A percentile compares a stretch with the other conserved stretches of the same genome.
These are phyloP conservation scores for Agriotes lineatus DNA, from an alignment of 2,888 invertebrate genomes.

Conservation along the genomic window DNA sequence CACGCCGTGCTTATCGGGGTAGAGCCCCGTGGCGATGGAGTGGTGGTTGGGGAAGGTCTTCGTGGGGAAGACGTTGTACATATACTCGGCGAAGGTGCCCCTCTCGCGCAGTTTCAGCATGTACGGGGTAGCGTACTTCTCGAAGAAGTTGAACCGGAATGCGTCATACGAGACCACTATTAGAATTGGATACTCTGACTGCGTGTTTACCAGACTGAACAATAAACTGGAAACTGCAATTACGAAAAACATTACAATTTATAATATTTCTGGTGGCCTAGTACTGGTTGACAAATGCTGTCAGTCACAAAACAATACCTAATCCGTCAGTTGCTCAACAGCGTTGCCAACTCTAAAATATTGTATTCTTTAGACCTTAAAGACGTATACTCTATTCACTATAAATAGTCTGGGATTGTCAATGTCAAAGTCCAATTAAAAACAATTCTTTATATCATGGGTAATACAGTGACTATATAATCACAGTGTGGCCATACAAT, in stretches of 20 bases:
- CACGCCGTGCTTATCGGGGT: conserved; percentile 78
- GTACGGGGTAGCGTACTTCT: conserved; percentile 70
- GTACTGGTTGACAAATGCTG: no score
- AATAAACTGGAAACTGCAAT: conserved; percentile 31
- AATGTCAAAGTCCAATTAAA: no score
- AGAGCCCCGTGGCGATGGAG: conserved; percentile 78
- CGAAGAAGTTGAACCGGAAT: conserved; percentile 77
- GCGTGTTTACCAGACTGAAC: conserved; percentile 51
- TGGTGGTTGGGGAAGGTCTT: conserved; percentile 84
- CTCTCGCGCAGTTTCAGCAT: conserved; percentile 69
- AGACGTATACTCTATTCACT: no score
- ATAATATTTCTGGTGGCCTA: no score
- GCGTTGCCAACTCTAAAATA: no score
- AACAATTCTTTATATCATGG: no score
- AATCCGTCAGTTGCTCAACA: no score
- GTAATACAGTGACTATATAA: no score
- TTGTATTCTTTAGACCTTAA: no score
- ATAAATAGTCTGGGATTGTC: no score
- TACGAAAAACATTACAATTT: conserved; percentile 35
- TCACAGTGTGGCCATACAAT: no score
- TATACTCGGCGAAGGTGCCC: conserved; percentile 71
- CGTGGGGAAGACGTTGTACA: conserved; percentile 75
- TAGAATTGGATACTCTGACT: conserved; percentile 67
- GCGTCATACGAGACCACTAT: conserved; percentile 79
- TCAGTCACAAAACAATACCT: no score